phyloP scores from a whole-genome alignment of 2,888 invertebrate species.

The Bombylius discolor region DNA sequence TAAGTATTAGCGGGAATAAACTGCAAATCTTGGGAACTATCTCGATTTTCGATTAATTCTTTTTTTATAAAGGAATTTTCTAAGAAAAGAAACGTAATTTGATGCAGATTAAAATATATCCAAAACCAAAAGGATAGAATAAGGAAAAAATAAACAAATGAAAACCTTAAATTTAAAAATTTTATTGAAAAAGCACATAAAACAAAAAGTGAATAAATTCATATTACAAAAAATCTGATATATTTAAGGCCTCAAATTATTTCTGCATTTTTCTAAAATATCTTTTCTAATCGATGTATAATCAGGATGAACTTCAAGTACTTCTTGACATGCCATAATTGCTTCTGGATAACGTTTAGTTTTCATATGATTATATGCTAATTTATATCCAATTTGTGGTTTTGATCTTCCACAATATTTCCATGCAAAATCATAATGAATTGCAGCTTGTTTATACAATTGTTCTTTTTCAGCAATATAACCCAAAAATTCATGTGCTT shows the following conservation, averaged over 20 bases:
- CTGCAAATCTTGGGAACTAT: too few species aligned
- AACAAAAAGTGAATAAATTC: too few species aligned
- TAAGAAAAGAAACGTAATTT: too few species aligned
- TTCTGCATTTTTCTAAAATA: conserved; percentile 79
- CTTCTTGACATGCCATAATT: conserved; percentile 77
- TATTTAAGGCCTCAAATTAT: conserved; percentile 53
- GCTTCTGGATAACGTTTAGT: conserved; percentile 80
- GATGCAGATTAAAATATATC: too few species aligned
- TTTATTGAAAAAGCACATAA: too few species aligned
- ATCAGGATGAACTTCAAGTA: conserved; percentile 67
- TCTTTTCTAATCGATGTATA: conserved; percentile 88
- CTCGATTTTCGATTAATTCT: too few species aligned
- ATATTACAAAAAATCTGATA: too few species aligned
- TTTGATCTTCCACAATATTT: conserved; percentile 66
- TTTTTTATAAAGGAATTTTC: too few species aligned
- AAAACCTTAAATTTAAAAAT: too few species aligned
- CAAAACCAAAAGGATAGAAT: too few species aligned
- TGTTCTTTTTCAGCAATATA: conserved; percentile 85
- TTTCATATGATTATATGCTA: conserved; percentile 85
- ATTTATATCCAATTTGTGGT: conserved; percentile 78
- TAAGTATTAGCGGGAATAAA: too few species aligned
- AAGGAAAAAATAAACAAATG: too few species aligned
- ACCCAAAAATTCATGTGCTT: conserved; percentile 77
- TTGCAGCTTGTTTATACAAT: conserved; percentile 70
- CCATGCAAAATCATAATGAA: conserved; percentile 76